Base-by-base conservation (phyloP, 2,888 invertebrate genomes). In the Bombylius discolor region DNA sequence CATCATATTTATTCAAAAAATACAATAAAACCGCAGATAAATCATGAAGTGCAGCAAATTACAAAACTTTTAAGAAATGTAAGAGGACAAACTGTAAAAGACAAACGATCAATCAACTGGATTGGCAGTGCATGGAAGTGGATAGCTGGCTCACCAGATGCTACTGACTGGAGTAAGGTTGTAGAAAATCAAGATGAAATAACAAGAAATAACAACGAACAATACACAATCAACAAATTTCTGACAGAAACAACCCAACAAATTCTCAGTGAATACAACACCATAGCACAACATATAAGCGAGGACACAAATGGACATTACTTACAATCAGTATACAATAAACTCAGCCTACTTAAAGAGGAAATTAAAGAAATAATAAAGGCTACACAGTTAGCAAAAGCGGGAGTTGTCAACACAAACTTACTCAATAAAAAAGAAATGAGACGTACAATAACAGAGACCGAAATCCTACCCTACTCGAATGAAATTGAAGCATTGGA, bases 71-170 rank as follows among this genome's bases (percentile, higher is more conserved):
- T 51, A 11, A 13, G 7, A 11, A 4, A 51, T 12, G 5, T 52
- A 14, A 39, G 13, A 44, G 48, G 48, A 23, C n/a, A 32, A n/a
- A 13, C 44, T 12, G 13, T 7, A 9, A 42, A 44, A 52, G 5
- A 12, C 23, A 12, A n/a, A n/a, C 36, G 52, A 44, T 52, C 44
- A 9, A 44, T 52, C 42, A 39, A 52, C 23, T 52, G 52, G 52
- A 44, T 52, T 1, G 52, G 52, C 9, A n/a, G 44, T n/a, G 52
- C 52, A 9, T 52, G 52, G 45, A 52, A 52, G 12, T 48, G 48
- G 48, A 12, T 48, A 12, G 23, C 23, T 6, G 48, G 48, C 7
- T 23, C 14, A 7, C 48, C 52, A 5, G 52, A 52, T 32, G 52
- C 52, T 11, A 52, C 52, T n/a, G 45, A 52, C 14, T 52, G 45